Conservation (phyloP, 2,888 invertebrate species). For the Limnephilus rhombicus region DNA sequence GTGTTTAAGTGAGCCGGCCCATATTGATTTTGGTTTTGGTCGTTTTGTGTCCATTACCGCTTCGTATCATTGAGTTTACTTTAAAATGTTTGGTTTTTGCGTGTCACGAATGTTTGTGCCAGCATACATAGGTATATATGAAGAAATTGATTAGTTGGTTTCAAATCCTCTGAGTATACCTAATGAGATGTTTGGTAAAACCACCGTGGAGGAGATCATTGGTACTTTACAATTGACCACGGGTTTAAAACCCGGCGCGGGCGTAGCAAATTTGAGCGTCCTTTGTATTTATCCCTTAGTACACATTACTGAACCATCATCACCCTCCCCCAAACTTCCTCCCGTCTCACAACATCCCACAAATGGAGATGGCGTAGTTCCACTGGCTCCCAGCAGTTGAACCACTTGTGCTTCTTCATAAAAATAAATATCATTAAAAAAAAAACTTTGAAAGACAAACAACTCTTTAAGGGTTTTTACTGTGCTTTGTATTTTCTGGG, state of each 20-base stretch:
- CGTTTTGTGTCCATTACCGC: neutral
- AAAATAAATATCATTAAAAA: too few species aligned
- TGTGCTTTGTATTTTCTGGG: neutral
- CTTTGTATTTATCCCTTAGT: too few species aligned
- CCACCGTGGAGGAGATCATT: too few species aligned
- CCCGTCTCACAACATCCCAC: neutral
- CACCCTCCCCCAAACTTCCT: too few species aligned
- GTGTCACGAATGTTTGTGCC: neutral
- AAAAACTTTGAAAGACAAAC: neutral
- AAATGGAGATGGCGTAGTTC: neutral
- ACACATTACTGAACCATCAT: neutral
- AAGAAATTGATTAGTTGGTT: too few species aligned
- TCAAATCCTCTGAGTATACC: too few species aligned
- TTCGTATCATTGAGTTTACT: neutral
- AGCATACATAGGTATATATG: neutral
- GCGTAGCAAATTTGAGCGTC: too few species aligned
- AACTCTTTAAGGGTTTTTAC: neutral
- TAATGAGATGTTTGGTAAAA: too few species aligned
- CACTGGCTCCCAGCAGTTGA: neutral
- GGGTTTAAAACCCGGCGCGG: too few species aligned
- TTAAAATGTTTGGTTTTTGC: too few species aligned
- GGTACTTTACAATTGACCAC: too few species aligned
- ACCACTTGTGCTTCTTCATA: neutral
- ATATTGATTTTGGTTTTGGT: neutral
- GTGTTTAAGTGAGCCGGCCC: neutral